A percentile compares a stretch with the other conserved stretches of the same genome.
phyloP scores from a whole-genome alignment of 2,797 vertebrate genomes.

The Diglossa cyanea region DNA sequence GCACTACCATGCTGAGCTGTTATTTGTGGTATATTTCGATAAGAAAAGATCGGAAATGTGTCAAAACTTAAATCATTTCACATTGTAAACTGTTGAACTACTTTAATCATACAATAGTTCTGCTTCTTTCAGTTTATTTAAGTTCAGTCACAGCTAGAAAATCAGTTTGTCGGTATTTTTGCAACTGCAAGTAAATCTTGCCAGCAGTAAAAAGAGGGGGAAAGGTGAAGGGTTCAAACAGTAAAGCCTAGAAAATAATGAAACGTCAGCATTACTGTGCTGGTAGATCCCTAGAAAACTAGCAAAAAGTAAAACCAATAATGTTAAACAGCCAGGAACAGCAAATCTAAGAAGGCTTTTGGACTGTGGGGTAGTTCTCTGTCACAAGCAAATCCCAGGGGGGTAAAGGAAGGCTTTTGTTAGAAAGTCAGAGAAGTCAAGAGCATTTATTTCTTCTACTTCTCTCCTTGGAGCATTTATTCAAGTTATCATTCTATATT shows the following conservation, averaged over 20 bases:
- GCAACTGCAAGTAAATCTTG: conserved; percentile 35
- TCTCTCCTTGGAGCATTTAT: not conserved
- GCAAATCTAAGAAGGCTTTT: not conserved
- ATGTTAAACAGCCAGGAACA: not conserved
- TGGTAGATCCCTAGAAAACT: conserved; percentile 7
- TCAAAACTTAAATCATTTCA: conserved; percentile 52
- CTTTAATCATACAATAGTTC: conserved; percentile 38
- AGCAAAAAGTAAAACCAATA: not conserved
- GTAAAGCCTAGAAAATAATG: conserved; percentile 27
- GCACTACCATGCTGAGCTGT: not conserved
- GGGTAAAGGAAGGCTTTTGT: not conserved
- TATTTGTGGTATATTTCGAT: conserved; percentile 9
- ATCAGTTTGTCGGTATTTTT: not conserved
- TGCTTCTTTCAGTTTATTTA: conserved; percentile 51
- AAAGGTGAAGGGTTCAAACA: conserved; percentile 48
- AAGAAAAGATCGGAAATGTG: conserved; percentile 47
- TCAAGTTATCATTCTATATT: not conserved
- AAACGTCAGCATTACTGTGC: conserved; percentile 27
- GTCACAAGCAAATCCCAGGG: not conserved
- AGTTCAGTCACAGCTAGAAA: conserved; percentile 50
- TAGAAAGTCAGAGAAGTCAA: not conserved
- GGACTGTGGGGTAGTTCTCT: not conserved
- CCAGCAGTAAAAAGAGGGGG: conserved; percentile 3
- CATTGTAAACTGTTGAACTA: conserved; percentile 44
- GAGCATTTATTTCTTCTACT: not conserved